A percentile compares a stretch with the other conserved stretches of the same genome.
Evolutionary conservation across 2,797 vertebrate genomes (phyloP).

Genomic region (Arctocebus calabarensis): DNA sequence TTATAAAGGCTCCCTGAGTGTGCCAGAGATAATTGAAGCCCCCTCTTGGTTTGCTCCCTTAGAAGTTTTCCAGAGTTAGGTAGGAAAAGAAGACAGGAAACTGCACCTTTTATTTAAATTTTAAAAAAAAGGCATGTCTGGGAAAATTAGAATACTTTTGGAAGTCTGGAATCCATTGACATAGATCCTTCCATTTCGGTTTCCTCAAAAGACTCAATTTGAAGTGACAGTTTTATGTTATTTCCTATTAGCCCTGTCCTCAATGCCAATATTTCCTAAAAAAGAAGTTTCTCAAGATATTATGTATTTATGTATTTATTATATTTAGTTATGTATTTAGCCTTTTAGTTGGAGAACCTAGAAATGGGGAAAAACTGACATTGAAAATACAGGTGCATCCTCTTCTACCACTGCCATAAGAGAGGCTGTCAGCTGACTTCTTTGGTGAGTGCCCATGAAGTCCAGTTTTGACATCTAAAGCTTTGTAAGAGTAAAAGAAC

Average conservation of each 20-base stretch:
- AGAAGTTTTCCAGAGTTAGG: constrained; percentile 53
- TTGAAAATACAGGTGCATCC: neutral
- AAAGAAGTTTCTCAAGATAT: neutral
- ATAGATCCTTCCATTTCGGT: constrained; percentile 23
- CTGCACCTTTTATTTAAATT: constrained; percentile 63
- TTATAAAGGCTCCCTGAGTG: constrained; percentile 53
- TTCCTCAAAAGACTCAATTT: constrained; percentile 25
- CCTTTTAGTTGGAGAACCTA: neutral
- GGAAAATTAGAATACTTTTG: constrained; percentile 65
- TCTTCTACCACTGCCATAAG: neutral
- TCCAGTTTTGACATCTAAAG: constrained; percentile 7
- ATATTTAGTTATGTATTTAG: neutral
- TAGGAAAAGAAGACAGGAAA: constrained; percentile 41
- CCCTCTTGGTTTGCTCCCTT: constrained; percentile 55
- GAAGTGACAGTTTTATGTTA: neutral
- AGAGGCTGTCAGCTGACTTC: neutral
- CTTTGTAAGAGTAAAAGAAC: neutral
- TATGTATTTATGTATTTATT: neutral
- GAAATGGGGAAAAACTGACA: neutral
- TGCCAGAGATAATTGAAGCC: constrained; percentile 49
- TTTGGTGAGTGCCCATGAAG: neutral
- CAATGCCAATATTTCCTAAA: constrained; percentile 8
- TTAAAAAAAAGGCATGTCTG: neutral
- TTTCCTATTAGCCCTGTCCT: neutral
- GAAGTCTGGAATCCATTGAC: constrained; percentile 51